Evolutionary conservation across 2,797 vertebrate genomes (phyloP), one percentile per base, ranked within the genome.

Genomic region (Melanotaenia boesemani): DNA sequence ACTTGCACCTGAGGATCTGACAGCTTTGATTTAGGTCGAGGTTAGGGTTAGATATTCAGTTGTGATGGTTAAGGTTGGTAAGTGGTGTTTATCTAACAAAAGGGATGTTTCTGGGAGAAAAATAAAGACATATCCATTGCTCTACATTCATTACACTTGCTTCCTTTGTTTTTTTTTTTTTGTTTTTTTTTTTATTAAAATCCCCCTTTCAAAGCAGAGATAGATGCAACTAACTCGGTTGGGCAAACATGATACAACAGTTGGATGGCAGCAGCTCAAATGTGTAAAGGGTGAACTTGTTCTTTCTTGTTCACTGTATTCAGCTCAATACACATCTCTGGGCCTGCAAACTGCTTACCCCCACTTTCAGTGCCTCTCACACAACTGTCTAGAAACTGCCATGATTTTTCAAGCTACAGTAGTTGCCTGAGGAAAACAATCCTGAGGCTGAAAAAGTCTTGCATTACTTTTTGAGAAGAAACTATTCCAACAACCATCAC

Each of bases 191-290:
- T 5, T 32, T 30, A 30, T 30, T 30, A 30, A 10, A 48, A 46
- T 59, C 8, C 15, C 2, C n/a, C 34, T 36, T 36, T 72, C 3
- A 71, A 57, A 72, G 36, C 16, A 59, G 18, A 77, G n/a, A 32
- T 5, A 15, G 10, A 52, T 60, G 12, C 30, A 4, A 60, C 9
- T 24, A 13, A 26, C 48, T 65, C 34, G 22, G 22, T 56, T 72
- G 24, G 28, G 8, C 9, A 72, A 74, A 72, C 28, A 48, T 41
- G 22, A 59, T 9, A 20, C 44, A 66, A 65, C 24, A 66, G 44
- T 39, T 70, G 22, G 0, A 1, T 30, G 15, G n/a, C 22, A 60
- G 55, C 39, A 55, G 46, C 32, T 60, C 64, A 70, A 18, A 61
- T 26, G 8, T 9, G 46, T 55, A 36, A 58, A 73, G 18, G 7